Evolutionary conservation across 2,113 vertebrate genomes (phyloP), one percentile per base, ranked within the genome.

Genomic region (Paratilapia polleni): DNA sequence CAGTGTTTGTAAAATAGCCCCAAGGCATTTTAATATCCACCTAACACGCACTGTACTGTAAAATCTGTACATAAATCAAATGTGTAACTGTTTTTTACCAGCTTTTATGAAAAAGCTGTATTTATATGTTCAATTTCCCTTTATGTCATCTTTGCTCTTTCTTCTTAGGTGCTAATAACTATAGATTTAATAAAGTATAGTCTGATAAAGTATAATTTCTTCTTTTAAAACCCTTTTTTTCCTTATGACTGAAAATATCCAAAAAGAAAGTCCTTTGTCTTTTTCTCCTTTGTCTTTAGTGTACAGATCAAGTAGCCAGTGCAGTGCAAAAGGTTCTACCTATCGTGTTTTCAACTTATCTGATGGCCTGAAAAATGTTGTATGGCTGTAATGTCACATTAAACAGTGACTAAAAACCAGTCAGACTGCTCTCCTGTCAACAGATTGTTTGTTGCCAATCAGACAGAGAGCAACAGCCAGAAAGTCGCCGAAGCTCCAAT

Each of bases 401-500:
- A 57, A 60, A 24, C 22, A 17, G 89, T 80, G 70, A 86, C 64
- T 83, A 56, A 89, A 89, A 94, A 95, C 91, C 90, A 83, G 94
- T 90, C 80, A 7, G 86, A 64, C 88, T 43, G 73, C 88, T 91
- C 73, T 13, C 68, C 57, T 87, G 86, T 94, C 79, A 88, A 36
- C 88, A 76, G 73, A 17, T 57, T 56, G 15, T 24, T 75, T 52
- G 11, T 6, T 68, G 43, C 15, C 14, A 26, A 56, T 36, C n/a
- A 43, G 8, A 17, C 1, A 2, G 36, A 56, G 14, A 4, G 2
- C 6, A 79, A 54, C 70, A 4, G n/a, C 7, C 34, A 56, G 43
- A 87, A 85, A 56, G 8, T 43, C 41, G 59, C 74, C 11, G 3
- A 75, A 38, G 6, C 12, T 54, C 13, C 1, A 2, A 3, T 74